Conservation (phyloP, 1,140 invertebrate genomes). For the Reticulitermes speratus region DNA sequence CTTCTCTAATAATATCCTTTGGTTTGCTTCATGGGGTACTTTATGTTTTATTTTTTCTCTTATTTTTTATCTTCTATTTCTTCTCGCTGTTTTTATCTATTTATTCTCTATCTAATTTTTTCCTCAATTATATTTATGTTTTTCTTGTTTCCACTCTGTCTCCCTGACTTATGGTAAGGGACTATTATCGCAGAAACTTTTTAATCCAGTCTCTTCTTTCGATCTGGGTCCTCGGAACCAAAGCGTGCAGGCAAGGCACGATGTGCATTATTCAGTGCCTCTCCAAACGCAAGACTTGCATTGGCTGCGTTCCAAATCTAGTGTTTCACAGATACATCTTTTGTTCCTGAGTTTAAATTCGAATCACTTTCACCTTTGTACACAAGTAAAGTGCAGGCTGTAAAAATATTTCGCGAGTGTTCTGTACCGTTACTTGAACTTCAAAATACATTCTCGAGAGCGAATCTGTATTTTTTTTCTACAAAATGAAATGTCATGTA, state of each 20-base stretch:
- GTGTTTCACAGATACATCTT: not conserved
- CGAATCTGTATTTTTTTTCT: not conserved
- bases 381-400: not conserved
- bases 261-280: not conserved
- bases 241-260: too few species aligned
- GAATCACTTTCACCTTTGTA: not conserved
- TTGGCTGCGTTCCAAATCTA: not conserved
- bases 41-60: not conserved
- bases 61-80: not conserved
- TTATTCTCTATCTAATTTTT: not conserved
- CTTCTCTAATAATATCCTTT: not conserved
- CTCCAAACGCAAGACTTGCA: not conserved
- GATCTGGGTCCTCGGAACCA: too few species aligned
- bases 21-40: not conserved
- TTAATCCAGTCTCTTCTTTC: too few species aligned
- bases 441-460: not conserved
- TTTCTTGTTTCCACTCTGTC: not conserved
- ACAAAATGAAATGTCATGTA: not conserved
- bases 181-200: too few species aligned
- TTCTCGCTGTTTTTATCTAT: not conserved
- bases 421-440: not conserved
- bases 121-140: not conserved
- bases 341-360: not conserved
- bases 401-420: not conserved
- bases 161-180: not conserved